Conservation (phyloP, 2,888 invertebrate genomes). For the Fissipunctia ypsillon region DNA sequence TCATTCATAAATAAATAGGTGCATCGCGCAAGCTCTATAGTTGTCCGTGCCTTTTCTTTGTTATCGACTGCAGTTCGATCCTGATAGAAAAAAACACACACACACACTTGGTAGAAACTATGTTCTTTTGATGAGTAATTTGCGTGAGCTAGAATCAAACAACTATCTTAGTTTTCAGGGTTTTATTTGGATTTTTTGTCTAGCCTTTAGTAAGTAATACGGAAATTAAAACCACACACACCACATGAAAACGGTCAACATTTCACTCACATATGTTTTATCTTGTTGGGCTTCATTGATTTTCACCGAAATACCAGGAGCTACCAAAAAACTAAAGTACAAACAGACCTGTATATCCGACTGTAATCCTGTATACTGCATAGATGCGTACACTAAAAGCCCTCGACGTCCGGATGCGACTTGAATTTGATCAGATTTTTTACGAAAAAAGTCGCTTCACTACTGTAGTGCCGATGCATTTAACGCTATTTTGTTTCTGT, state of each 20-base stretch:
- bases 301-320: constrained; percentile 15
- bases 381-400: constrained; percentile 56
- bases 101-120: neutral
- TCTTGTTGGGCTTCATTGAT: constrained; percentile 7
- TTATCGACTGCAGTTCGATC: neutral
- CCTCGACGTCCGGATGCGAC: constrained; percentile 43
- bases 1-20: neutral
- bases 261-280: constrained; percentile 2
- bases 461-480: constrained; percentile 27
- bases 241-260: neutral
- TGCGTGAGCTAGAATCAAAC: neutral
- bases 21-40: too few species aligned
- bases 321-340: constrained; percentile 21
- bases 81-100: neutral
- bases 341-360: constrained; percentile 22
- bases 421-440: constrained; percentile 55
- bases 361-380: constrained; percentile 48
- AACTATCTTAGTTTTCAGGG: neutral
- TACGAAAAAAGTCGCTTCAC: constrained; percentile 29
- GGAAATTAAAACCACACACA: neutral
- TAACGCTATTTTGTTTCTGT: constrained; percentile 22
- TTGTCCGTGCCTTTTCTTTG: neutral
- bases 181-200: neutral
- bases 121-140: neutral
- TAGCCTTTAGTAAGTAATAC: neutral